phyloP scores from a whole-genome alignment of 1,140 invertebrate species.

The Drosophila sucinea region DNA sequence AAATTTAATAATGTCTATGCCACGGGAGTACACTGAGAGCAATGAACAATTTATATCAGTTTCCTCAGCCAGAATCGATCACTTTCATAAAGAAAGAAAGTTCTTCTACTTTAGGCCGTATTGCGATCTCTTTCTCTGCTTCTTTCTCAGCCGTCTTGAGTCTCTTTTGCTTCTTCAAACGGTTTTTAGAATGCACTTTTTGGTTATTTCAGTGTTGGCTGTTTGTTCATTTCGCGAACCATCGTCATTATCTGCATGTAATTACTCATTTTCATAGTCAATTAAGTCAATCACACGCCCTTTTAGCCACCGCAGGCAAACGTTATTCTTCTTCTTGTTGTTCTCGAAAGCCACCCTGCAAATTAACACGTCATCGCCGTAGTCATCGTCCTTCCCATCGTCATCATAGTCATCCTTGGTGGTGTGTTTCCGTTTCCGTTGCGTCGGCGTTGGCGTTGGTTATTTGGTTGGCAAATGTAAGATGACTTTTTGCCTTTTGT shows the following conservation, averaged over 20 bases:
- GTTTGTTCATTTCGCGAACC: constrained; percentile 73
- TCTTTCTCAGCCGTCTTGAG: no score
- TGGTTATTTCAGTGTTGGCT: constrained; percentile 36
- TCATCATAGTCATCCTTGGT: constrained; percentile 20
- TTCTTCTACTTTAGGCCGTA: no score
- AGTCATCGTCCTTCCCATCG: constrained; percentile 2
- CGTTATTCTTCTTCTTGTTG: constrained; percentile 7
- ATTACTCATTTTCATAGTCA: constrained; percentile 83
- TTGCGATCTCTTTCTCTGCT: no score
- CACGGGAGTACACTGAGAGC: constrained; percentile 21
- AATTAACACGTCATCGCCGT: constrained; percentile 73
- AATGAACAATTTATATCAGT: neutral
- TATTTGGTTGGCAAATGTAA: neutral
- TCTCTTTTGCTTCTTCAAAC: no score
- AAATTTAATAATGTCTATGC: constrained; percentile 49
- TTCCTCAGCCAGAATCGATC: no score
- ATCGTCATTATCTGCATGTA: constrained; percentile 80
- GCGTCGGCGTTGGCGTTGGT: constrained; percentile 12
- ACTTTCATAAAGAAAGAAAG: no score
- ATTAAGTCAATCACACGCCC: constrained; percentile 83
- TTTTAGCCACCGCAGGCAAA: constrained; percentile 77
- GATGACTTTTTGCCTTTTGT: constrained; percentile 41
- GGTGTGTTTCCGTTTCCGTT: constrained; percentile 67
- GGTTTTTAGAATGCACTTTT: neutral
- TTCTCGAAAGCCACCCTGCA: constrained; percentile 60